Base-by-base conservation (phyloP, 2,888 invertebrate species). In the Vesta saturnalis region DNA sequence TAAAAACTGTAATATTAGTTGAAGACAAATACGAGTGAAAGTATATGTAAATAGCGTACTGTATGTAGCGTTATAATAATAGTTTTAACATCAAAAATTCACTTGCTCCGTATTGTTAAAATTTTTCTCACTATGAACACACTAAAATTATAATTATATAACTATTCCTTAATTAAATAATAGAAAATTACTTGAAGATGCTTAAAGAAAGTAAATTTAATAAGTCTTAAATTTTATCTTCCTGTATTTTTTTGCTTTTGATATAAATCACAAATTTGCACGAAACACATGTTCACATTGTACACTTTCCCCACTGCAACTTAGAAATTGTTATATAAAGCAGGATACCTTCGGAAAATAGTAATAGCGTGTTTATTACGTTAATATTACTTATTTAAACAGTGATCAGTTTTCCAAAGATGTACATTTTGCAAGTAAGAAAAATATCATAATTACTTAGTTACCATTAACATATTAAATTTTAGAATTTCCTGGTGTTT, bases 291-390 rank as follows among this genome's bases (percentile, higher is more conserved):
- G 52, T 52, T 52, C 19, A 18, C 21, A 19, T 19, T 23, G 8
- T 5, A 23, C 15, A 8, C 15, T 52, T 52, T 52, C 52, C 52
- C 52, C 52, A 52, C 52, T 21, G 52, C 52, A 21, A n/a, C 19
- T 47, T 47, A 47, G 52, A 52, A 21, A 52, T 21, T 10, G 12
- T 19, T 52, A 52, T 52, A 52, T 52, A 52, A 52, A 52, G 52
- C n/a, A 6, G n/a, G n/a, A 19, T 52, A 12, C 3, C 6, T 18
- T 10, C 12, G 18, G 52, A 52, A 52, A 52, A 52, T n/a, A 18
- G 1, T 47, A 47, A 47, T 47, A 2, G 16, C 15, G 16, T 8
- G 21, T 2, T 19, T 8, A 39, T 52, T 52, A 21, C 52, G 52
- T 52, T 52, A 19, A 8, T 12, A 19, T 19, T 18, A 18, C 1